phyloP scores from a whole-genome alignment of 2,797 vertebrate species.

The Etheostoma perlongum region DNA sequence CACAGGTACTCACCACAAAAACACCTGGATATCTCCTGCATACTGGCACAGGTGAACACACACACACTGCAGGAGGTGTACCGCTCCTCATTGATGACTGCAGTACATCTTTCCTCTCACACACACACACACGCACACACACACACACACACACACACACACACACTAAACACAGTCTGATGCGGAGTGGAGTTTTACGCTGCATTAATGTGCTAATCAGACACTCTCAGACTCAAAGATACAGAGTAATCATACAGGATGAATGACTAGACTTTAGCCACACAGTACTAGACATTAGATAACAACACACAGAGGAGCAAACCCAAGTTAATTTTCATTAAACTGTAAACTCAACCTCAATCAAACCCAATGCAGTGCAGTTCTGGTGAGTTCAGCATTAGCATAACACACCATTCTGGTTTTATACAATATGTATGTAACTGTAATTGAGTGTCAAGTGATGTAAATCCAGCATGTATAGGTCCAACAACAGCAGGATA shows the following conservation, averaged over 20 bases:
- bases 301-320: conserved; percentile 31
- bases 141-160: conserved; percentile 12
- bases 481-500: conserved; percentile 24
- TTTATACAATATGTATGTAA: background rate
- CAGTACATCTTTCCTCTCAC: conserved; percentile 1
- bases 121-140: conserved; percentile 12
- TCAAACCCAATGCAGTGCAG: conserved; percentile 31
- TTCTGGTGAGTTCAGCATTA: conserved; percentile 15
- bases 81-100: background rate
- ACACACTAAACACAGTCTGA: conserved; percentile 6
- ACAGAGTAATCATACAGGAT: background rate
- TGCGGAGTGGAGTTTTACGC: conserved; percentile 26
- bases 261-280: conserved; percentile 3
- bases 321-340: conserved; percentile 16
- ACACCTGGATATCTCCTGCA: background rate
- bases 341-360: conserved; percentile 10
- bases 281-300: conserved; percentile 31
- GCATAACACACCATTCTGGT: background rate
- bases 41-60: conserved; percentile 5
- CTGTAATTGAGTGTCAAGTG: conserved; percentile 36
- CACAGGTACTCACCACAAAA: background rate
- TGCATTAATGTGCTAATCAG: conserved; percentile 21
- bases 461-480: conserved; percentile 25
- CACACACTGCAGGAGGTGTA: conserved; percentile 9
- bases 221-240: conserved; percentile 10